These are phyloP conservation scores for Pipistrellus nathusii DNA, from an alignment of 2,797 vertebrate species.

Conservation along the genomic window DNA sequence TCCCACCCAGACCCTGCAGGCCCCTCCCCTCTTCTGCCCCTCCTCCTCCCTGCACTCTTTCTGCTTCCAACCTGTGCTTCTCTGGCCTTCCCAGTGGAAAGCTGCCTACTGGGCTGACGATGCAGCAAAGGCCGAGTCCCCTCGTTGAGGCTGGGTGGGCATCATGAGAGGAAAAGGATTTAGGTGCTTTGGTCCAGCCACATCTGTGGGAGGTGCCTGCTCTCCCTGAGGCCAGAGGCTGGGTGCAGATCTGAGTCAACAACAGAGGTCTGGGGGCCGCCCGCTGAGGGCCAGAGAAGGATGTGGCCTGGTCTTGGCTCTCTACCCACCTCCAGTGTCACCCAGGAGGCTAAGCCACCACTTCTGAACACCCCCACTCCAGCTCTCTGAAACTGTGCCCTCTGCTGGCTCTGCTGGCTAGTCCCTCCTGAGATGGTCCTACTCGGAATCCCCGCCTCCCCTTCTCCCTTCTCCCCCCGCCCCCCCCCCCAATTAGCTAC, in stretches of 20 bases:
- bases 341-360: neutral
- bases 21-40: neutral
- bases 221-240: neutral
- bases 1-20: neutral
- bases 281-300: neutral
- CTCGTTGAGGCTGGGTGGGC: fast-evolving
- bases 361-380: neutral
- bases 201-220: neutral
- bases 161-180: neutral
- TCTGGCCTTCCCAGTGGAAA: neutral
- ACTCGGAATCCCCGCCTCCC: too few relatives aligned
- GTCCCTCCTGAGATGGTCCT: neutral
- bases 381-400: neutral
- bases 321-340: neutral
- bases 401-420: neutral
- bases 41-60: neutral
- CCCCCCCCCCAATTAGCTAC: neutral
- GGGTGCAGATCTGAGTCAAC: neutral
- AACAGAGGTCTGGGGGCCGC: neutral
- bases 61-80: neutral
- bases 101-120: neutral
- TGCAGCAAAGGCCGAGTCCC: neutral
- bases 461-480: too few relatives aligned
- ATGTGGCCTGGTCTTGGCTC: neutral
- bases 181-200: neutral